Evolutionary conservation across 2,888 invertebrate genomes (phyloP), one percentile per base, ranked within the genome.

Genomic region (Elegia similella): DNA sequence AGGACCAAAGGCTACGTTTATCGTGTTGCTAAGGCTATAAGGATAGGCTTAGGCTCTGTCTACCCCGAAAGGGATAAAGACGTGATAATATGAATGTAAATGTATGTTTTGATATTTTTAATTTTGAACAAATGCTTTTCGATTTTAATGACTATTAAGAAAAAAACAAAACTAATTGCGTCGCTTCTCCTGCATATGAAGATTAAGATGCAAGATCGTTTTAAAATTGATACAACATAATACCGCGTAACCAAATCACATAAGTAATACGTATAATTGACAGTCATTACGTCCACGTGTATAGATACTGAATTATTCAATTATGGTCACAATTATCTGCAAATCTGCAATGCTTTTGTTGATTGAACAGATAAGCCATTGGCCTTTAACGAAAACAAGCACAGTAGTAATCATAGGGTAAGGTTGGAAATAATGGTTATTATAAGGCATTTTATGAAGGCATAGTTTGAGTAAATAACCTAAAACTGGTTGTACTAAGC

Each of bases 271-370:
- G 12, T 47, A 47, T 47, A 47, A 47, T 47, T 52, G 38, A 23
- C 16, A 38, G 38, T 38, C 52, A 52, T 52, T 38, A 52, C 30
- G 29, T 52, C 15, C 17, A 17, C 23, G 13, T 10, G 13, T 8
- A 32, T 15, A 6, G 10, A 17, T 17, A 38, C 17, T 15, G 32
- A 50, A 50, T 50, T 52, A 52, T 52, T 52, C 10, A 52, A 52
- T 52, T 42, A 38, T 52, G 7, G 23, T 12, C 16, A 12, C 17
- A 38, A 52, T 52, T 52, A 38, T 52, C 15, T 52, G 15, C 32
- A 52, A 38, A 34, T 34, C 34, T 34, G 38, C 38, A 38, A 38
- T 52, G 38, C 16, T 52, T 52, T 42, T 52, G 52, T 52, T 42
- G 52, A 52, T 52, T 38, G 16, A 32, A 12, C 16, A 23, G 52